Evolutionary conservation across 2,113 vertebrate species (phyloP).

Genomic region (Rhinogobius similis): DNA sequence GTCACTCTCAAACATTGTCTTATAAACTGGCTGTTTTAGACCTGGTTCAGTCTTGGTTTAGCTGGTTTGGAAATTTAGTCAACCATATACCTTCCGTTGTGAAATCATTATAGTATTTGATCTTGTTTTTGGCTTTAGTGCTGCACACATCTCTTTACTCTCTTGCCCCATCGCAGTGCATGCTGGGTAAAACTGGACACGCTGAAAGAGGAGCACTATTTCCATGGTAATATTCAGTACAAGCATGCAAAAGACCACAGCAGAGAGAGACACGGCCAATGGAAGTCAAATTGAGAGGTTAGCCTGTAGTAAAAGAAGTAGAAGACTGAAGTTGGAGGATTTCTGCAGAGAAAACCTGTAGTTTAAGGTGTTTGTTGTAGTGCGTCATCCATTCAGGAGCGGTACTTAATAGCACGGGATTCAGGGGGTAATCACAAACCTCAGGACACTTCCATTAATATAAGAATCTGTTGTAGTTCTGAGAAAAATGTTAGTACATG

Average conservation of each 20-base stretch:
- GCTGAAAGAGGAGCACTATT: background rate
- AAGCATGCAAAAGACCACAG: background rate
- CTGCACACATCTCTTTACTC: background rate
- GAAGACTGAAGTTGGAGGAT: background rate
- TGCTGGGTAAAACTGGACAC: background rate
- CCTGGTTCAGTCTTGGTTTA: background rate
- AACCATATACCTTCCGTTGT: too few species aligned
- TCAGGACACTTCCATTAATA: too few species aligned
- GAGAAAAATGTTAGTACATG: too few species aligned
- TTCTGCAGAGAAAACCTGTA: background rate
- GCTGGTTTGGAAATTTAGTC: too few species aligned
- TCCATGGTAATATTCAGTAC: conserved; percentile 1
- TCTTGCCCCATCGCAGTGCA: background rate
- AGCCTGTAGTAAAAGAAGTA: background rate
- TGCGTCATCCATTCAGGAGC: too few species aligned
- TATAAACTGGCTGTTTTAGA: too few species aligned
- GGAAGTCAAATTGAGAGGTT: background rate
- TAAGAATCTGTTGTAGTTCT: too few species aligned
- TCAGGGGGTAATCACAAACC: too few species aligned
- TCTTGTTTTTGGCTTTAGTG: too few species aligned
- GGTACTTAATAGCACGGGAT: too few species aligned
- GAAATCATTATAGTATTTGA: too few species aligned
- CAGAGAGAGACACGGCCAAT: background rate
- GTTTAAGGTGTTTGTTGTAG: background rate
- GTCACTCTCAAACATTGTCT: too few species aligned